Percentiles rank a stretch among this genome's conserved stretches.
Evolutionary conservation across 2,797 vertebrate species (phyloP).

Genomic region (Melanotaenia trifasciata): DNA sequence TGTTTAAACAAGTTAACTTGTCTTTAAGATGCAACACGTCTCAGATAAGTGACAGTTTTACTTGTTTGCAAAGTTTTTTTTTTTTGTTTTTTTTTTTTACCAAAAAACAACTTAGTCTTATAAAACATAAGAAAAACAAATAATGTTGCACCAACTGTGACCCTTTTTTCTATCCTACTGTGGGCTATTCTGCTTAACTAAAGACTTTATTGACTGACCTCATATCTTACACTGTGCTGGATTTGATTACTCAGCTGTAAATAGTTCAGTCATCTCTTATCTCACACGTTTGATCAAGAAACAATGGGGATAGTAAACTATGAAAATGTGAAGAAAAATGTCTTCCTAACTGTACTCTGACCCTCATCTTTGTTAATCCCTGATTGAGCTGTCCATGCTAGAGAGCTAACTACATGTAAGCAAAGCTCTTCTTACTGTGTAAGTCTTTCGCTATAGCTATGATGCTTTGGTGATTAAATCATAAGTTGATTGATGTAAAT

Average conservation of each 20-base stretch:
- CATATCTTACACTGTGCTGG: too few species aligned
- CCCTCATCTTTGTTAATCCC: not conserved
- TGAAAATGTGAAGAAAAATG: conserved; percentile 5
- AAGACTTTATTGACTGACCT: conserved; percentile 1
- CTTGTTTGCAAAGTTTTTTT: not conserved
- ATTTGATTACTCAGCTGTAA: not conserved
- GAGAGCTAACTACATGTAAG: not conserved
- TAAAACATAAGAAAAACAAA: not conserved
- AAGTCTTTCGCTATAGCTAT: conserved; percentile 9
- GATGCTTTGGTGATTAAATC: conserved; percentile 1
- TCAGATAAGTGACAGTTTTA: not conserved
- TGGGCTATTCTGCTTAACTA: not conserved
- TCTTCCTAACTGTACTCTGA: not conserved
- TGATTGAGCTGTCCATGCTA: not conserved
- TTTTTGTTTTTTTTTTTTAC: conserved; percentile 6
- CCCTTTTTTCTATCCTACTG: not conserved
- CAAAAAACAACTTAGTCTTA: not conserved
- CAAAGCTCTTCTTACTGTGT: conserved; percentile 9
- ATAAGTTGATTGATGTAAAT: conserved; percentile 13
- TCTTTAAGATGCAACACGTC: not conserved
- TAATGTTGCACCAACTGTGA: not conserved
- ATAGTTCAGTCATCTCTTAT: not conserved
- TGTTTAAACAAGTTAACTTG: not conserved
- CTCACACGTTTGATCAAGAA: not conserved
- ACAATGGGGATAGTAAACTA: not conserved